Evolutionary conservation across 2,797 vertebrate species (phyloP), one percentile per base, ranked within the genome.

Genomic region (Chelonia mydas): DNA sequence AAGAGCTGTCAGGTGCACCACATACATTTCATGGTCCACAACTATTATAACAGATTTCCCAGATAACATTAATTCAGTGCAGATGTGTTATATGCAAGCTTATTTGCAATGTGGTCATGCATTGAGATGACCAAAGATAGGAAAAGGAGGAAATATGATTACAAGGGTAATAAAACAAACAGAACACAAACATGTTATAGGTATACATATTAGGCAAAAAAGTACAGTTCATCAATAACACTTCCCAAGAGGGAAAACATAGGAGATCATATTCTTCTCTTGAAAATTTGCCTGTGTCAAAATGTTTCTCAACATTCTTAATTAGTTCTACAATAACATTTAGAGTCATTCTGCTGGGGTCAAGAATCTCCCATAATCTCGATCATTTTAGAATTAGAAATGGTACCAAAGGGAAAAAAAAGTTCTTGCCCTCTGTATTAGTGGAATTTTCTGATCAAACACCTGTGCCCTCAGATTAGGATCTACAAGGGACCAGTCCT

Each of bases 361-460:
- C 7, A 2, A n/a, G 11, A 59, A 80, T 7, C 19, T 25, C 53
- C 1, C 1, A 81, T 51, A 41, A 78, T 28, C 17, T 15, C 83
- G 68, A 33, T 65, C 87, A 28, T 55, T 96, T 95, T 84, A 0
- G 88, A 79, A 94, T 68, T 25, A 85, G 80, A 94, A 93, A 50
- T 78, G 83, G 77, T 49, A 23, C 80, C 28, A 6, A 27, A 49
- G 21, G 57, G 8, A 59, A 76, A 61, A 89, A 53, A 12, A 55
- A 12, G 3, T 88, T 50, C 89, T 81, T 11, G 54, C 88, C 78
- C 51, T 59, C 79, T 92, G 55, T 93, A 85, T 53, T 81, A 92
- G 37, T 55, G 51, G 59, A 79, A 25, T 83, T 92, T 49, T 50
- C 31, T 0, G 3, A 17, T 16, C 23, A 27, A 65, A 85, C 88